These are phyloP conservation scores for Vanessa atalanta DNA, from an alignment of 1,140 invertebrate species.

Conservation along the genomic window DNA sequence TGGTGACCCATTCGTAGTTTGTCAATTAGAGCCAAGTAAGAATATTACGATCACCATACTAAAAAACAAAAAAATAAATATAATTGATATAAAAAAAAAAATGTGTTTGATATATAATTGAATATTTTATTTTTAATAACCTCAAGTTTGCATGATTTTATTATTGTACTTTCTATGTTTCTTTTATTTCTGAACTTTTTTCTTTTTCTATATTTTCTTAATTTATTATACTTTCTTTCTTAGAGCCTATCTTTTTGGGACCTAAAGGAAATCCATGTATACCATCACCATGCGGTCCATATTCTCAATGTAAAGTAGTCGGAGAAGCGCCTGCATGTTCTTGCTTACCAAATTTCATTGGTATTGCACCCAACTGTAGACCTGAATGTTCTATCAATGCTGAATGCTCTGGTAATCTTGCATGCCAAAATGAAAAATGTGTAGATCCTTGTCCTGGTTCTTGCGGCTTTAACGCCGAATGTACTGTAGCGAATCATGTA, in stretches of 20 bases:
- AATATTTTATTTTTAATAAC: constrained; percentile 76
- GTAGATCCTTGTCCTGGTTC: constrained; percentile 90
- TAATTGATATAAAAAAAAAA: constrained; percentile 36
- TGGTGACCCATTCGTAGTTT: constrained; percentile 92
- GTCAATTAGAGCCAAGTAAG: constrained; percentile 81
- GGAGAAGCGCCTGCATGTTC: constrained; percentile 87
- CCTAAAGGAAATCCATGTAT: constrained; percentile 85
- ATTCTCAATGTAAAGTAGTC: constrained; percentile 88
- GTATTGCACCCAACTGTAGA: constrained; percentile 84
- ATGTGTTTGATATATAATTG: constrained; percentile 11
- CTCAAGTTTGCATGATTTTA: constrained; percentile 70
- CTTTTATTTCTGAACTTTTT: constrained; percentile 54
- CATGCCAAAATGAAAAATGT: constrained; percentile 89
- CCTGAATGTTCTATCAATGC: constrained; percentile 89
- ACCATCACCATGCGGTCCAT: constrained; percentile 90
- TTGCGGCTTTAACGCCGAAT: constrained; percentile 87
- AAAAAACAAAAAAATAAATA: constrained; percentile 48
- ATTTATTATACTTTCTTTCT: constrained; percentile 65
- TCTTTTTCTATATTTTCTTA: constrained; percentile 55
- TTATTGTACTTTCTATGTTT: constrained; percentile 37
- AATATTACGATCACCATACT: constrained; percentile 37
- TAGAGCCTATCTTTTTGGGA: constrained; percentile 76
- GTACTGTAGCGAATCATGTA: constrained; percentile 87
- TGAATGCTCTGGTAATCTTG: constrained; percentile 88
- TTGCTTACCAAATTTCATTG: constrained; percentile 85